These are phyloP conservation scores for Cerceris ruficornis DNA, from an alignment of 2,888 invertebrate genomes.

Conservation along the genomic window DNA sequence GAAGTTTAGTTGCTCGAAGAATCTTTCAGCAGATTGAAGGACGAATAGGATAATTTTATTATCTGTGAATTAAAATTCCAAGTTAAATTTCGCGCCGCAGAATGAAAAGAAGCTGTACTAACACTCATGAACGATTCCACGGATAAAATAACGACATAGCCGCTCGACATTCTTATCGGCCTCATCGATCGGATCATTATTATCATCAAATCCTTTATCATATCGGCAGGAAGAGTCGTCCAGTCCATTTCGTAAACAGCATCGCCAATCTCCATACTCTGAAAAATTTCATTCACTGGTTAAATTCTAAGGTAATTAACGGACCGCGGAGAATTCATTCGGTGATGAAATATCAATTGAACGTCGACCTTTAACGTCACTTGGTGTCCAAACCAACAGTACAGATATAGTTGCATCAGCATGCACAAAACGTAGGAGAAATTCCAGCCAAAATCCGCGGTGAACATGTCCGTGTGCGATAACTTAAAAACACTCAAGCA, in stretches of 20 bases:
- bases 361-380: slow-evolving; percentile 59
- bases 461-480: slow-evolving; percentile 35
- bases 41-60: slow-evolving; percentile 46
- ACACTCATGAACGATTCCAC: slow-evolving; percentile 61
- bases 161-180: slow-evolving; percentile 59
- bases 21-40: slow-evolving; percentile 35
- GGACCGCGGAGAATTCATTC: no score
- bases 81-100: no score
- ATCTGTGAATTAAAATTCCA: slow-evolving; percentile 25
- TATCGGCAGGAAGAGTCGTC: slow-evolving; percentile 35
- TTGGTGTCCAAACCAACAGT: slow-evolving; percentile 74
- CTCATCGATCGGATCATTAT: slow-evolving; percentile 56
- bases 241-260: slow-evolving; percentile 65
- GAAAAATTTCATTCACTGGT: not conserved
- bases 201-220: slow-evolving; percentile 56
- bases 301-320: not conserved
- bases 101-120: slow-evolving; percentile 15
- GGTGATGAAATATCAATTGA: not conserved
- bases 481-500: slow-evolving; percentile 53
- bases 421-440: slow-evolving; percentile 51
- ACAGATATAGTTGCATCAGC: slow-evolving; percentile 69
- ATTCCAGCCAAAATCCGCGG: slow-evolving; percentile 42
- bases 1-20: not conserved
- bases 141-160: slow-evolving; percentile 56
- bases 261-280: slow-evolving; percentile 59